Evolutionary conservation across 2,888 invertebrate species (phyloP).

Genomic region (Acrobasis suavella): DNA sequence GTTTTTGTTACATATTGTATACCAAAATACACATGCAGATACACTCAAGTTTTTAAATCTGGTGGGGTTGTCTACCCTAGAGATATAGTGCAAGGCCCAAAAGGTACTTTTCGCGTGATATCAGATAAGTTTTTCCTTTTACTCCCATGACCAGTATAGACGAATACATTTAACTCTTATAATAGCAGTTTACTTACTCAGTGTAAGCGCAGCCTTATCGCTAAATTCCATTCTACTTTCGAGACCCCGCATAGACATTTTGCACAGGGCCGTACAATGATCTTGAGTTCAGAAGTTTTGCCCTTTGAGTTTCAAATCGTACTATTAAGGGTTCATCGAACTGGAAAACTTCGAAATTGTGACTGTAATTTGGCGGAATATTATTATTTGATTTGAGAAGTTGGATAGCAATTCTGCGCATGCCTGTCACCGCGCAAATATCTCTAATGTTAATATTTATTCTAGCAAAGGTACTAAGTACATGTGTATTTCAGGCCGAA

Average conservation of each 20-base stretch:
- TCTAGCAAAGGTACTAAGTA: too few relatives aligned
- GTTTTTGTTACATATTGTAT: too few relatives aligned
- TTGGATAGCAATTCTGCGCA: neutral
- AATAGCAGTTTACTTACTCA: neutral
- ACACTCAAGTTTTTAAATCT: too few relatives aligned
- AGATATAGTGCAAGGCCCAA: too few relatives aligned
- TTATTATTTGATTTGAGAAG: conserved; percentile 2
- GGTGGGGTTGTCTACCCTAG: too few relatives aligned
- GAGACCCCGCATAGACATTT: neutral
- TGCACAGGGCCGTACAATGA: neutral
- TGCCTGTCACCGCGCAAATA: neutral
- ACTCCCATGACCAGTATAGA: too few relatives aligned
- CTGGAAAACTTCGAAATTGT: neutral
- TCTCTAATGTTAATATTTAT: too few relatives aligned
- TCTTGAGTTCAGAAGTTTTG: neutral
- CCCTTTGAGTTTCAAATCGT: neutral
- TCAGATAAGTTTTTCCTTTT: too few relatives aligned
- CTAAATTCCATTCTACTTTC: neutral
- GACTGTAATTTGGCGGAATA: neutral
- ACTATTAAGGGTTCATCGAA: conserved; percentile 1
- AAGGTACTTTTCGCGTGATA: too few relatives aligned
- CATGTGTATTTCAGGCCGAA: too few relatives aligned
- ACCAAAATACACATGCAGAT: too few relatives aligned
- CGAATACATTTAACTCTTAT: too few relatives aligned
- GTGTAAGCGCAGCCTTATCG: neutral